Evolutionary conservation across 2,888 invertebrate species (phyloP), one percentile per base, ranked within the genome.

Genomic region (Nebria brevicollis): DNA sequence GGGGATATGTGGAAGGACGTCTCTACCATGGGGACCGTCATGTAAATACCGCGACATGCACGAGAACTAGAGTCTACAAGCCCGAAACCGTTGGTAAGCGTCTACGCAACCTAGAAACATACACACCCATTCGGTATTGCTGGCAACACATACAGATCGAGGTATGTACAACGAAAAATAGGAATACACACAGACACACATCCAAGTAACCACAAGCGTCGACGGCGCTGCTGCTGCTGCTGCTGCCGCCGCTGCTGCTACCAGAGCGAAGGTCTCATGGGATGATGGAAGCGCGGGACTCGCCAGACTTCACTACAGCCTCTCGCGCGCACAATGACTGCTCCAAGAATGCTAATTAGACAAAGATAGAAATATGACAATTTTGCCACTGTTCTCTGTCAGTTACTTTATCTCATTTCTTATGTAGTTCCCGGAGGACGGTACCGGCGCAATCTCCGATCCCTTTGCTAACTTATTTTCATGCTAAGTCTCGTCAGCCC

Each of bases 271-370:
- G 68, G n/a, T 83, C 84, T 83, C 84, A 83, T 84, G 83, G 73
- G 73, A 73, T 41, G 73, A 10, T 73, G 73, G 73, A 20, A 73
- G 42, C 73, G 83, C 83, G 84, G 83, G 83, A 42, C 42, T 73
- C 43, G 73, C 70, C 70, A 70, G 34, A 85, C 84, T 83, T 84
- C 83, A 83, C 84, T 84, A 83, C 83, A 83, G 84, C 84, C 85
- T 85, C 84, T 83, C 84, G 84, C 85, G 84, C 84, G 84, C 54
- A 54, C 86, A 86, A 86, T 86, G 86, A 86, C 86, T 86, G 85
- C 85, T 86, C 84, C 85, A 85, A 85, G 86, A 86, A 86, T 86
- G 87, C 87, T 87, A 87, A 87, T 87, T 87, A 87, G 87, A 87
- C 85, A 83, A 85, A 86, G 87, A 87, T 86, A 85, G 87, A 86